Evolutionary conservation across 2,888 invertebrate species (phyloP).

Genomic region (Acrobasis repandana): DNA sequence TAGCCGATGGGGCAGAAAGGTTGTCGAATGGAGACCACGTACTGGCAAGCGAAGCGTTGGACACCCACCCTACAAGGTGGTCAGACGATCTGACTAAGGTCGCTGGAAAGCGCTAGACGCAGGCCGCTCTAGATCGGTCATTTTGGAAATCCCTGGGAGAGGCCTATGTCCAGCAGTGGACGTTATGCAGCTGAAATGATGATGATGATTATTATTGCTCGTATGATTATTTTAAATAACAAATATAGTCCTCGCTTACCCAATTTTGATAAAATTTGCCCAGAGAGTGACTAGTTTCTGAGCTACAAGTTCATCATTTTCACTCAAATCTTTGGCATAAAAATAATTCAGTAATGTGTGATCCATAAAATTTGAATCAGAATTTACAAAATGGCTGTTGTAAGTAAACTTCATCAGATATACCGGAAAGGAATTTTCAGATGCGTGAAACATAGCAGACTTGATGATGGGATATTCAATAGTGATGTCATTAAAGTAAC

Average conservation of each 20-base stretch:
- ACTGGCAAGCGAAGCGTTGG: too few relatives aligned
- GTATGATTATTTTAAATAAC: too few relatives aligned
- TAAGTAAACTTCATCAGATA: conserved; percentile 58
- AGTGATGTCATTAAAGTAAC: conserved; percentile 62
- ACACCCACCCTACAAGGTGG: too few relatives aligned
- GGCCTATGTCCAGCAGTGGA: too few relatives aligned
- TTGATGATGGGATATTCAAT: conserved; percentile 62
- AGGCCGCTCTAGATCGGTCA: too few relatives aligned
- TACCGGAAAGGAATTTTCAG: conserved; percentile 47
- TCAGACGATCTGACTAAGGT: too few relatives aligned
- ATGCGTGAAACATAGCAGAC: conserved; percentile 53
- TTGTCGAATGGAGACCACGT: too few relatives aligned
- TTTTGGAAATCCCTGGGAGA: too few relatives aligned
- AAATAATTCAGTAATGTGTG: conserved; percentile 51
- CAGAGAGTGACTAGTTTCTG: conserved; percentile 51
- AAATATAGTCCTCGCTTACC: conserved; percentile 46
- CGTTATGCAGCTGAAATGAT: too few relatives aligned
- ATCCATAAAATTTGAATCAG: conserved; percentile 25
- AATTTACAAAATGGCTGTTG: conserved; percentile 27
- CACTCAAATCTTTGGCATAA: conserved; percentile 37
- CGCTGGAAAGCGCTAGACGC: too few relatives aligned
- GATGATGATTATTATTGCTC: too few relatives aligned
- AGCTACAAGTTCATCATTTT: conserved; percentile 39
- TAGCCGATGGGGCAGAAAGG: too few relatives aligned
- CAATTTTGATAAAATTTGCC: conserved; percentile 62